phyloP scores from a whole-genome alignment of 2,797 vertebrate genomes.

The Cuniculus paca region DNA sequence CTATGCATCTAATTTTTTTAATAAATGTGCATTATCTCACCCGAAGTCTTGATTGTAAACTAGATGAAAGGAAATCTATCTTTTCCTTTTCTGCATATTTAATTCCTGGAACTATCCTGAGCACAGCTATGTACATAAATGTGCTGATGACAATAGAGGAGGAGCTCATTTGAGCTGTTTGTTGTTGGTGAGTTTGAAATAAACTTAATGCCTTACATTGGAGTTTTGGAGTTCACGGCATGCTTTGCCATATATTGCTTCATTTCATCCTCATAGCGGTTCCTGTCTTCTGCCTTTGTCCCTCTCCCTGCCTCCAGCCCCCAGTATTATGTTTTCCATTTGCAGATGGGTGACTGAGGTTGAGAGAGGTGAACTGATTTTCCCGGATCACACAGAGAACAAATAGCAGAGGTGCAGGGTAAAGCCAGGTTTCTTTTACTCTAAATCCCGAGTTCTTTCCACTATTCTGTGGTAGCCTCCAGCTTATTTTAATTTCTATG shows the following conservation, averaged over 20 bases:
- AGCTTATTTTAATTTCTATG: not conserved
- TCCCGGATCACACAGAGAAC: not conserved
- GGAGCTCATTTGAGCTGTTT: not conserved
- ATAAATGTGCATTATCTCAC: not conserved
- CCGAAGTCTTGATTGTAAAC: conserved; percentile 36
- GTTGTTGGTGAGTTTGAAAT: not conserved
- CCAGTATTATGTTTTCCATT: not conserved
- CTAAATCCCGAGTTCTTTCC: not conserved
- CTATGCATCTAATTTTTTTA: not conserved
- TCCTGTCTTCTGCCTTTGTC: not conserved
- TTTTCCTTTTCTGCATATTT: not conserved
- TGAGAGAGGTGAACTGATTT: not conserved
- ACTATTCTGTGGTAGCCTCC: not conserved
- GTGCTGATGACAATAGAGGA: not conserved
- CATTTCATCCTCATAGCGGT: not conserved
- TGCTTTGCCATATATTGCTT: not conserved
- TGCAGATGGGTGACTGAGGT: not conserved
- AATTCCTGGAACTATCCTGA: not conserved
- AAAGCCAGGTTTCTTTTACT: not conserved
- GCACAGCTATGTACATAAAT: not conserved
- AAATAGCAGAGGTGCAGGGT: not conserved
- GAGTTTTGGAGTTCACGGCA: not conserved
- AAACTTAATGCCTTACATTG: not conserved
- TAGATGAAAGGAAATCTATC: not conserved
- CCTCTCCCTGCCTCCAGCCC: rapidly evolving